Evolutionary conservation across 2,888 invertebrate genomes (phyloP).

Genomic region (Uloborus plumipes): DNA sequence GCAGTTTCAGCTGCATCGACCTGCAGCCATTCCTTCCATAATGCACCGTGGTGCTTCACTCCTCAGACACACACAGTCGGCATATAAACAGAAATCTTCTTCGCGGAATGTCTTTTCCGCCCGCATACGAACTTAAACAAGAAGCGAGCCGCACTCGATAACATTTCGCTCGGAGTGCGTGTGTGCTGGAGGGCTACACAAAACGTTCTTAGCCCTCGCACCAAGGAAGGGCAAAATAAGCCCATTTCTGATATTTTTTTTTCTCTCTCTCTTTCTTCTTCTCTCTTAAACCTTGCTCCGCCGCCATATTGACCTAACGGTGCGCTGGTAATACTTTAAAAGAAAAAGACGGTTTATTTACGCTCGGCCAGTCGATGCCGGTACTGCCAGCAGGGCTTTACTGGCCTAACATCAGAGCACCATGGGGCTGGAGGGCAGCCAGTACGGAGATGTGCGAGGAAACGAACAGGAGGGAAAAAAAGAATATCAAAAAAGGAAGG

Average conservation of each 20-base stretch:
- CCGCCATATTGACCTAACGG: slow-evolving; percentile 60
- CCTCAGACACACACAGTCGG: too few species aligned
- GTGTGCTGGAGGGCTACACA: too few species aligned
- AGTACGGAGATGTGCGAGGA: slow-evolving; percentile 15
- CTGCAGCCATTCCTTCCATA: too few species aligned
- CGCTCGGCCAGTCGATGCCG: slow-evolving; percentile 47
- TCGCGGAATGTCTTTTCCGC: too few species aligned
- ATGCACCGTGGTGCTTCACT: too few species aligned
- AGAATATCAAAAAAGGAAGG: slow-evolving; percentile 16
- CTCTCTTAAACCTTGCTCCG: slow-evolving; percentile 1
- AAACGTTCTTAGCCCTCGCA: too few species aligned
- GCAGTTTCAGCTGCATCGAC: too few species aligned
- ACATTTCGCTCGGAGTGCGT: too few species aligned
- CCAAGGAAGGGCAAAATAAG: slow-evolving; percentile 3
- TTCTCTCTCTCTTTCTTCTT: neutral
- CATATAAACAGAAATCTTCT: too few species aligned
- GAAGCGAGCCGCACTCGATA: too few species aligned
- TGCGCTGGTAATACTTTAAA: slow-evolving; percentile 11
- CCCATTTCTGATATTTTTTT: neutral
- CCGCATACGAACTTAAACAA: too few species aligned
- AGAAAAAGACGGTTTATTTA: slow-evolving; percentile 44
- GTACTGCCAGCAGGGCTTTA: slow-evolving; percentile 11
- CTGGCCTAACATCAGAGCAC: slow-evolving; percentile 30
- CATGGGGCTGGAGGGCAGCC: slow-evolving; percentile 49
- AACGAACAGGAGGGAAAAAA: slow-evolving; percentile 7